Evolutionary conservation across 1,140 invertebrate genomes (phyloP).

Genomic region (Platorchestia sp.): DNA sequence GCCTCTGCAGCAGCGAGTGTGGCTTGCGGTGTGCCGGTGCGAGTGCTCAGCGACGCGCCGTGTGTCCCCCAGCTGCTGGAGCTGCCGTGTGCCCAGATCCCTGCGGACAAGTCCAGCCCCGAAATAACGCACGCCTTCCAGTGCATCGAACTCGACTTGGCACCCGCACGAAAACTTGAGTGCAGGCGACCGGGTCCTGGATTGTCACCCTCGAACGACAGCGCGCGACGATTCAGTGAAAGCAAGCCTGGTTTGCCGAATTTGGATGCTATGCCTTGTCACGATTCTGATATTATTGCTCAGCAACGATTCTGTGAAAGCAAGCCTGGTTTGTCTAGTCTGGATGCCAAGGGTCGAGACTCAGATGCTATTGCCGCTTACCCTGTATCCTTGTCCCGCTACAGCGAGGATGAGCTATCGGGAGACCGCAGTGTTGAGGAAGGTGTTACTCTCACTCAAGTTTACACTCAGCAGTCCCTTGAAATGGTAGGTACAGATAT

Average conservation of each 20-base stretch:
- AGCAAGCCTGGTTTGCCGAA: too few species aligned
- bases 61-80: not conserved
- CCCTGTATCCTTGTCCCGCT: not conserved
- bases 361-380: too few species aligned
- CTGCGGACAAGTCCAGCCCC: not conserved
- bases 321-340: too few species aligned
- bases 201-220: too few species aligned
- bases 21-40: not conserved
- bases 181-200: not conserved
- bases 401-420: not conserved
- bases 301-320: too few species aligned
- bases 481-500: not conserved
- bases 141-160: not conserved
- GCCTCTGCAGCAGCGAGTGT: not conserved
- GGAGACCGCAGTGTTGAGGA: not conserved
- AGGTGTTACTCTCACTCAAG: not conserved
- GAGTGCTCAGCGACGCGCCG: not conserved
- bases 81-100: not conserved
- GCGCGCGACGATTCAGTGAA: too few species aligned
- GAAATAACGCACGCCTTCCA: slow-evolving; percentile 24
- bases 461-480: not conserved
- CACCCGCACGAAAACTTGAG: not conserved
- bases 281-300: too few species aligned
- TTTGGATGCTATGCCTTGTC: too few species aligned
- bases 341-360: not conserved